Conservation (phyloP, 1,140 invertebrate species). For the Amyelois transitella region DNA sequence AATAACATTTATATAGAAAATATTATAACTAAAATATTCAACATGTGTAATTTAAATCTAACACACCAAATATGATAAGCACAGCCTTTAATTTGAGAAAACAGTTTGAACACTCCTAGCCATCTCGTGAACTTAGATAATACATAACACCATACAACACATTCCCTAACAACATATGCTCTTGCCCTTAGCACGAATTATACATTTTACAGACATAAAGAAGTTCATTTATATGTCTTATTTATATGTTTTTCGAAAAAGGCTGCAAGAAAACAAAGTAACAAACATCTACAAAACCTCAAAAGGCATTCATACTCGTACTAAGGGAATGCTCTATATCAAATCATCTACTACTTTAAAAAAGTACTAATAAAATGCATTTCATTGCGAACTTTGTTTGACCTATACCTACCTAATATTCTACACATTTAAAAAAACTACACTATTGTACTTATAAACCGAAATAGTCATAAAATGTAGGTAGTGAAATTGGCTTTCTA, state of each 20-base stretch:
- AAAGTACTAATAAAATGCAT: background rate
- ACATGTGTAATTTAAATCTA: slow-evolving; percentile 6
- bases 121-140: background rate
- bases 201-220: too few species aligned
- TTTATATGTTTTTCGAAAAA: too few species aligned
- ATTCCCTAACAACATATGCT: too few species aligned
- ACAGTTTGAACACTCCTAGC: slow-evolving; percentile 2
- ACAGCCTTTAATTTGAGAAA: slow-evolving; percentile 14
- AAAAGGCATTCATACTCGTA: too few species aligned
- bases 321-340: too few species aligned
- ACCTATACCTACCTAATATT: background rate
- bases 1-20: too few species aligned
- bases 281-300: too few species aligned
- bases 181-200: too few species aligned
- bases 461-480: background rate
- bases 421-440: background rate
- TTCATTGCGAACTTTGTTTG: background rate
- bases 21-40: background rate
- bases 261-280: too few species aligned
- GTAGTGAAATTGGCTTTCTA: background rate
- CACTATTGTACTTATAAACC: background rate
- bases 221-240: too few species aligned
- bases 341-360: background rate
- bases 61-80: slow-evolving; percentile 10
- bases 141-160: too few species aligned